Percentiles rank a stretch among this genome's conserved stretches.
Conservation (phyloP, 2,797 vertebrate genomes). For the Pangasius sanitwongsei region DNA sequence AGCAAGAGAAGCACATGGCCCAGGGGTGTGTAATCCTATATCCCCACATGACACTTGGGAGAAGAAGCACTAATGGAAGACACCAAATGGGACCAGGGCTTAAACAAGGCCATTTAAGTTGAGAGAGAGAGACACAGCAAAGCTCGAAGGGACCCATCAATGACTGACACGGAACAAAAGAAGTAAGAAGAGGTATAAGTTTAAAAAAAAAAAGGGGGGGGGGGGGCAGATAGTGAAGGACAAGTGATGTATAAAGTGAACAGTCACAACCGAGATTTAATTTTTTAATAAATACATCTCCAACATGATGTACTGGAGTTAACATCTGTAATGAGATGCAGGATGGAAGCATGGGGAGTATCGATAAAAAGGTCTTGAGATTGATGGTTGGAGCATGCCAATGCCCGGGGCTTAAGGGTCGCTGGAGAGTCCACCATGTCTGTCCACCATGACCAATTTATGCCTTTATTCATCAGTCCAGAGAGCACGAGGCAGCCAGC, state of each 20-base stretch:
- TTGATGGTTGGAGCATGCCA: constrained; percentile 38
- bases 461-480: constrained; percentile 46
- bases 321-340: constrained; percentile 50
- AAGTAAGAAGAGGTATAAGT: neutral
- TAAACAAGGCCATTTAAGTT: constrained; percentile 14
- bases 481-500: constrained; percentile 44
- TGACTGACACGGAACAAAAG: neutral
- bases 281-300: constrained; percentile 1
- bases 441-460: constrained; percentile 53
- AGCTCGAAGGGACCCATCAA: constrained; percentile 18
- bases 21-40: constrained; percentile 25
- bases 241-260: neutral
- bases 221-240: neutral
- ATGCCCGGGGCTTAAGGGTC: constrained; percentile 31
- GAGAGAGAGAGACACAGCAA: neutral
- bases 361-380: constrained; percentile 47
- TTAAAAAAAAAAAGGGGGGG: no score
- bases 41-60: constrained; percentile 20
- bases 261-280: neutral
- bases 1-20: constrained; percentile 11
- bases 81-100: neutral
- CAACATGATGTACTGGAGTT: constrained; percentile 25
- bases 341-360: constrained; percentile 49
- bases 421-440: constrained; percentile 18
- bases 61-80: constrained; percentile 33